Conservation (phyloP, 2,113 vertebrate genomes). For the Ciconia maguari region DNA sequence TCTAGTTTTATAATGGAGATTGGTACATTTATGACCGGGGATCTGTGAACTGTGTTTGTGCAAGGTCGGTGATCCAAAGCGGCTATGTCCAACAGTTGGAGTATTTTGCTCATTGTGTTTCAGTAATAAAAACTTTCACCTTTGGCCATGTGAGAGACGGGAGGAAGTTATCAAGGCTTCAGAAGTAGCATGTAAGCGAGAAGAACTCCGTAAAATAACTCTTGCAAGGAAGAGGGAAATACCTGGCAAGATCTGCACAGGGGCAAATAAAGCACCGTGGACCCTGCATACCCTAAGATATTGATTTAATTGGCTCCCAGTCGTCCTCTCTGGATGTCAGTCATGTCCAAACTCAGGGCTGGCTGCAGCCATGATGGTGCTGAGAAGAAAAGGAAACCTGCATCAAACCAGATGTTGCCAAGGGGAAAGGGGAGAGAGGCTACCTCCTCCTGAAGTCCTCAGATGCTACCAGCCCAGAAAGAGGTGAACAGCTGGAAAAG, state of each 20-base stretch:
- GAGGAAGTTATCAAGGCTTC: neutral
- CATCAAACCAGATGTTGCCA: neutral
- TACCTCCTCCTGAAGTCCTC: neutral
- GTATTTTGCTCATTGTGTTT: neutral
- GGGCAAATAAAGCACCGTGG: neutral
- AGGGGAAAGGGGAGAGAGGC: neutral
- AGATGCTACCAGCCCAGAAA: neutral
- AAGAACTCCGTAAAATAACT: neutral
- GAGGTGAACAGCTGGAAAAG: neutral
- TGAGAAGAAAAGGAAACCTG: neutral
- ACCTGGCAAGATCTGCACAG: neutral
- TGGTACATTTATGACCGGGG: neutral
- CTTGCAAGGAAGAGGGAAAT: neutral
- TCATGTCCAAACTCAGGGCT: neutral
- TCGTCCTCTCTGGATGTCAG: neutral
- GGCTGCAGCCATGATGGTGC: neutral
- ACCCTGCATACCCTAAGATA: neutral
- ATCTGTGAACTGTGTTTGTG: neutral
- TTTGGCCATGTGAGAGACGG: neutral
- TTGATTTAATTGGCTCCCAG: neutral
- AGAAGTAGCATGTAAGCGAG: neutral
- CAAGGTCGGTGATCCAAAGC: neutral
- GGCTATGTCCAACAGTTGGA: neutral
- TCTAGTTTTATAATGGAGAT: neutral
- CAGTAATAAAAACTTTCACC: neutral